Base-by-base conservation (phyloP, 2,888 invertebrate genomes). In the Papilio protenor region DNA sequence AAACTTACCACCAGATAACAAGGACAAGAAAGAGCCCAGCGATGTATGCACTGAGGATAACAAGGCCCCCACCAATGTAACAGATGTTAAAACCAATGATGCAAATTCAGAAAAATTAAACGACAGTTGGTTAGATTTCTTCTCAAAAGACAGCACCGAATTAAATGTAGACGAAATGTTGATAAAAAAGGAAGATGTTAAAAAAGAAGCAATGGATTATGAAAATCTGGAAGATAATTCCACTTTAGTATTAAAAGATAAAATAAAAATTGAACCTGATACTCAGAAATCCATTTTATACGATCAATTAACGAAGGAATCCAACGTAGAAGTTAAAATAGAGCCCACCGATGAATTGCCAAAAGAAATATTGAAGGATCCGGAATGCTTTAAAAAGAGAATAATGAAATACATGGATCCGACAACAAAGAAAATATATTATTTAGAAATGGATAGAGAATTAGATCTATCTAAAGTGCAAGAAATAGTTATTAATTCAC, bases 331-430 rank as follows among this genome's bases (percentile, higher is more conserved):
- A n/a, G 76, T 69, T 47, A 81, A 75, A 71, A 74, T 57, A 10
- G 69, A 82, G 6, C 70, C 78, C 5, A 75, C 82, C 2, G 80
- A 82, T 0, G 84, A 89, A 73, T 74, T 89, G 23, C 89, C 90
- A 0, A 87, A 81, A 1, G 91, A 90, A 75, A 85, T 89, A 21
- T 61, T 88, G 0, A 87, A 81, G 16, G 87, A 88, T 79, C 83
- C 89, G 0, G 76, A 85, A 0, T 85, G 89, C 0, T 83, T 87
- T 0, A 90, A 90, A 47, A 94, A 94, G 69, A 81, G 92, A 1
- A 93, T 94, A 80, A 90, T 94, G 59, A 94, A 94, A 80, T 94
- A 94, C 77, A 90, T 94, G 79, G 93, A 94, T 47, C 92, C 92
- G 0, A 88, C 86, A 0, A 94, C 94, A 47, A 91, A 93, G 0